phyloP scores from a whole-genome alignment of 2,888 invertebrate genomes.

The Andrena praecox region DNA sequence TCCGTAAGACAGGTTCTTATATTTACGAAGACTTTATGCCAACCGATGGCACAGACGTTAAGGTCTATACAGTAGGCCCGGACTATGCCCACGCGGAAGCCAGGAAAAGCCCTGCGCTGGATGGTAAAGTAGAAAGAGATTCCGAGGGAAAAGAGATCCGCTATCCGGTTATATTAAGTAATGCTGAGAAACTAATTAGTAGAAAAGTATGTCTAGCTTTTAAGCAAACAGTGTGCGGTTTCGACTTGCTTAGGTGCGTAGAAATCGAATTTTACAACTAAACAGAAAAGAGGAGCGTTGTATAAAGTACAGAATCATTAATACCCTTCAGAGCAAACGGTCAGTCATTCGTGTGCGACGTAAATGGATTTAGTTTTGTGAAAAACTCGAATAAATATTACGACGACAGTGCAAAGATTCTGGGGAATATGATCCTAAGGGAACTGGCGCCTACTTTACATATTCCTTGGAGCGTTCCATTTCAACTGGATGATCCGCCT shows the following conservation, averaged over 20 bases:
- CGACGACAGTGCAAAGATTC: slow-evolving; percentile 99
- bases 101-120: slow-evolving; percentile 98
- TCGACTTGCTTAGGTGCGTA: slow-evolving; percentile 94
- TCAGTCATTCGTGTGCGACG: slow-evolving; percentile 99
- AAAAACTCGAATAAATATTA: slow-evolving; percentile 99
- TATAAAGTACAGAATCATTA: background rate
- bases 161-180: slow-evolving; percentile 98
- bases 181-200: slow-evolving; percentile 98
- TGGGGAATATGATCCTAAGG: slow-evolving; percentile 98
- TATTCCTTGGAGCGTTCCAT: slow-evolving; percentile 99
- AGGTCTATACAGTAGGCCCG: slow-evolving; percentile 99
- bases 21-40: slow-evolving; percentile 99
- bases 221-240: slow-evolving; percentile 99
- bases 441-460: slow-evolving; percentile 97
- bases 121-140: slow-evolving; percentile 99
- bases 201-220: slow-evolving; percentile 98
- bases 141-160: slow-evolving; percentile 99
- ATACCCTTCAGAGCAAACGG: slow-evolving; percentile 93
- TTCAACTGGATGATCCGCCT: slow-evolving; percentile 98
- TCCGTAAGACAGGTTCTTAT: slow-evolving; percentile 98
- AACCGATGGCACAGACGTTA: slow-evolving; percentile 94
- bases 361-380: slow-evolving; percentile 99
- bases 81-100: slow-evolving; percentile 99
- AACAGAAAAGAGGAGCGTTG: background rate
- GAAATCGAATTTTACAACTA: background rate